Conservation (phyloP, 2,797 vertebrate species). For the Melanogrammus aeglefinus region DNA sequence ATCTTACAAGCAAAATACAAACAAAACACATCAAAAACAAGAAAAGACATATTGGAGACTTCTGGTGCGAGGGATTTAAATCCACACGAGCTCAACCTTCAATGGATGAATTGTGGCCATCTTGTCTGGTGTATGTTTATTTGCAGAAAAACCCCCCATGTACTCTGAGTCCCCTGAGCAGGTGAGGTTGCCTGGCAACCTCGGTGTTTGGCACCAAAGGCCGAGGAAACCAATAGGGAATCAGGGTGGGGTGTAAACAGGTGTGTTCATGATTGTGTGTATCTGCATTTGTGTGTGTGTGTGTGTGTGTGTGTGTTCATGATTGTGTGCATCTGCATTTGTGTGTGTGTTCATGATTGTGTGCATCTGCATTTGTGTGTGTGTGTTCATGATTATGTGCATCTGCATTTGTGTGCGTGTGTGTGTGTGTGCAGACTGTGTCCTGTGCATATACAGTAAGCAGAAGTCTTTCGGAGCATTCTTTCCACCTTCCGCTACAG, state of each 20-base stretch:
- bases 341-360: too few relatives aligned
- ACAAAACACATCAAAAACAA: not conserved
- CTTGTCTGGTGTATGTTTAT: conserved; percentile 3
- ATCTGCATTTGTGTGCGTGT: too few relatives aligned
- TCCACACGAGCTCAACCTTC: too few relatives aligned
- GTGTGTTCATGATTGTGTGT: conserved; percentile 25
- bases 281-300: not conserved
- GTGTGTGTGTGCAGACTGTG: too few relatives aligned
- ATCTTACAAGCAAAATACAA: not conserved
- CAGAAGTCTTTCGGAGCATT: not conserved
- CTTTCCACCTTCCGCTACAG: not conserved
- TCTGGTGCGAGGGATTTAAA: not conserved
- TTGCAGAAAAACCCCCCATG: conserved; percentile 27
- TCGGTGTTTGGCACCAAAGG: conserved; percentile 41
- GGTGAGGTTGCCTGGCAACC: conserved; percentile 61
- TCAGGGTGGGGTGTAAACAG: conserved; percentile 55
- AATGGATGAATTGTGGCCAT: not conserved
- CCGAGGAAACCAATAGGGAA: conserved; percentile 50
- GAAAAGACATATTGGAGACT: not conserved
- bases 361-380: not conserved
- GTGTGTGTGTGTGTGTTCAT: not conserved
- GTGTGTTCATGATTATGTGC: too few relatives aligned
- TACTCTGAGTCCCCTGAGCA: conserved; percentile 32
- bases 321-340: too few relatives aligned
- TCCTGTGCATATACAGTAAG: not conserved